These are phyloP conservation scores for Arion vulgaris DNA, from an alignment of 1,140 invertebrate species.

Conservation along the genomic window DNA sequence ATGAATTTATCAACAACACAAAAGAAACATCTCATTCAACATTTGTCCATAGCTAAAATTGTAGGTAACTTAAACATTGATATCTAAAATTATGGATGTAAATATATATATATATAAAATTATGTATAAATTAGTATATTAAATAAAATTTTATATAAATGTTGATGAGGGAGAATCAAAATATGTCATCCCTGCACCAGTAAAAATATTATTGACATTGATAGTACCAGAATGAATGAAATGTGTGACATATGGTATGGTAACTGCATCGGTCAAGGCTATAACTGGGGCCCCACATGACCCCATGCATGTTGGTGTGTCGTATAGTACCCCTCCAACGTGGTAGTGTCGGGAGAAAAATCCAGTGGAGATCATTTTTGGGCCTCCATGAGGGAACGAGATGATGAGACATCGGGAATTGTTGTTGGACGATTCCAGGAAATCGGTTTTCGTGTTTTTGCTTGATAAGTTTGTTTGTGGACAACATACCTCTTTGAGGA, in stretches of 20 bases:
- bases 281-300: conserved; percentile 29
- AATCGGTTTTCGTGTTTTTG: not conserved
- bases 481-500: not conserved
- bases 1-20: too few species aligned
- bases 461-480: not conserved
- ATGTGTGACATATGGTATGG: not conserved
- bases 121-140: too few species aligned
- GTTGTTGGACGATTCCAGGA: not conserved
- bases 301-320: conserved; percentile 34
- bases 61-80: too few species aligned
- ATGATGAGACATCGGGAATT: not conserved
- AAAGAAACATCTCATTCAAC: too few species aligned
- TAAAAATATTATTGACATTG: not conserved
- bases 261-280: not conserved
- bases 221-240: conserved; percentile 15
- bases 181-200: not conserved
- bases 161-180: not conserved
- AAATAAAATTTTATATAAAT: too few species aligned
- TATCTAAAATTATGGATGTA: too few species aligned
- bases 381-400: conserved; percentile 27
- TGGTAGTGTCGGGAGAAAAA: conserved; percentile 10
- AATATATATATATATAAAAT: too few species aligned
- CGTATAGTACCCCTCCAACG: conserved; percentile 18
- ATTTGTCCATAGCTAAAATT: too few species aligned
- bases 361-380: conserved; percentile 26